These are phyloP conservation scores for Amiota minor DNA, from an alignment of 2,888 invertebrate species.

Conservation along the genomic window DNA sequence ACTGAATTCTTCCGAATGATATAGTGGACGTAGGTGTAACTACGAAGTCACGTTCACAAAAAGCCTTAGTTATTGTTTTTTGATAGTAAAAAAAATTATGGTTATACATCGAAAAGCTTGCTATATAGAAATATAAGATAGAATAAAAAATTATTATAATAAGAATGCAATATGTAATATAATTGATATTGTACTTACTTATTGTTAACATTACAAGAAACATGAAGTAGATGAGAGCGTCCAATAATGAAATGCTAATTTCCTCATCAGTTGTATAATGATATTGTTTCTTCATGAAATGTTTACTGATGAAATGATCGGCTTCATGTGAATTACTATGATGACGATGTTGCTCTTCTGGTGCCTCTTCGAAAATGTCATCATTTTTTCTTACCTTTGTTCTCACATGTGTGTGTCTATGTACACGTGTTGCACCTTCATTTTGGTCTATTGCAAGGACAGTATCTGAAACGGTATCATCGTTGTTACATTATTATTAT, in stretches of 20 bases:
- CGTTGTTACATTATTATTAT: no score
- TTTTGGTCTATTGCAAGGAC: background rate
- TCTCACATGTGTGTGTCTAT: no score
- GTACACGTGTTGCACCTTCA: no score
- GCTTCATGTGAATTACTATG: background rate
- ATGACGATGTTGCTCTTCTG: no score
- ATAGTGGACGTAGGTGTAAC: background rate
- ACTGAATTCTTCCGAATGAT: no score
- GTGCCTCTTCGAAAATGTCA: background rate
- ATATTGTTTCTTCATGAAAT: background rate
- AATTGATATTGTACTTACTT: background rate
- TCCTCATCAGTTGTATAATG: background rate
- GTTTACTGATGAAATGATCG: background rate
- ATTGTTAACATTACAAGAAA: background rate
- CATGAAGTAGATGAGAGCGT: background rate
- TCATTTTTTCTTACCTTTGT: background rate
- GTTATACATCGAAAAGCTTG: background rate
- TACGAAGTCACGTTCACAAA: background rate
- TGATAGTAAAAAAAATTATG: background rate
- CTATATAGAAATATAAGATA: background rate
- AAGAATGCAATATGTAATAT: no score
- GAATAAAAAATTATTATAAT: background rate
- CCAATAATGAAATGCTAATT: background rate
- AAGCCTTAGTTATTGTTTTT: background rate
- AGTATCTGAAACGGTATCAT: background rate